phyloP scores from a whole-genome alignment of 2,797 vertebrate species.

The Sylvia borin region DNA sequence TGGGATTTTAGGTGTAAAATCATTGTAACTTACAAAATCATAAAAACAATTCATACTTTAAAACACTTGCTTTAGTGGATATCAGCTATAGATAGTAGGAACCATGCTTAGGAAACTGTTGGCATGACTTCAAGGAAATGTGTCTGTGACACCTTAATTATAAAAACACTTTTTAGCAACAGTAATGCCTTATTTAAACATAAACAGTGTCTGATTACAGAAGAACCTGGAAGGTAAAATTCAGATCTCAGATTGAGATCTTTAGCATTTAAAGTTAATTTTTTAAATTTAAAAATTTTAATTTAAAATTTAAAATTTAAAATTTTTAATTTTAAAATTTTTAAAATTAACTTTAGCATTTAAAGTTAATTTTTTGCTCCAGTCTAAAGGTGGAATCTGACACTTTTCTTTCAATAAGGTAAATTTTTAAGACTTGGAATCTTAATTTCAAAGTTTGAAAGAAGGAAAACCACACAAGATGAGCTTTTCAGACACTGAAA shows the following conservation, averaged over 20 bases:
- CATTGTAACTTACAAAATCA: background rate
- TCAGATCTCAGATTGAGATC: background rate
- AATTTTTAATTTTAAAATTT: too few relatives aligned
- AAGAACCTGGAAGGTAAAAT: background rate
- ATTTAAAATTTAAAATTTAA: too few relatives aligned
- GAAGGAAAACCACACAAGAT: background rate
- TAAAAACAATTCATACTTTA: background rate
- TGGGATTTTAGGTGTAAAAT: background rate
- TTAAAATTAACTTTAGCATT: too few relatives aligned
- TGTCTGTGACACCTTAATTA: background rate
- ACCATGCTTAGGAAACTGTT: background rate
- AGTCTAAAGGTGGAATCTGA: background rate
- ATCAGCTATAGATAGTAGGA: background rate
- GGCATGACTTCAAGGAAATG: background rate
- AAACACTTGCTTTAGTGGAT: background rate
- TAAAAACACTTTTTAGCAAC: background rate
- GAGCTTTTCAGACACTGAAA: background rate
- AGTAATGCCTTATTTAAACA: background rate
- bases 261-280: too few relatives aligned
- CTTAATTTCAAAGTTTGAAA: background rate
- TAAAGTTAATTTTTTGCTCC: background rate
- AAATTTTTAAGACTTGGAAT: background rate
- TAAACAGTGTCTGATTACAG: background rate
- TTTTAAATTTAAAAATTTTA: too few relatives aligned
- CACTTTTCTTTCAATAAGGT: background rate